A percentile compares a stretch with the other conserved stretches of the same genome.
phyloP scores from a whole-genome alignment of 2,888 invertebrate genomes.

The Lordiphosa fenestrarum region DNA sequence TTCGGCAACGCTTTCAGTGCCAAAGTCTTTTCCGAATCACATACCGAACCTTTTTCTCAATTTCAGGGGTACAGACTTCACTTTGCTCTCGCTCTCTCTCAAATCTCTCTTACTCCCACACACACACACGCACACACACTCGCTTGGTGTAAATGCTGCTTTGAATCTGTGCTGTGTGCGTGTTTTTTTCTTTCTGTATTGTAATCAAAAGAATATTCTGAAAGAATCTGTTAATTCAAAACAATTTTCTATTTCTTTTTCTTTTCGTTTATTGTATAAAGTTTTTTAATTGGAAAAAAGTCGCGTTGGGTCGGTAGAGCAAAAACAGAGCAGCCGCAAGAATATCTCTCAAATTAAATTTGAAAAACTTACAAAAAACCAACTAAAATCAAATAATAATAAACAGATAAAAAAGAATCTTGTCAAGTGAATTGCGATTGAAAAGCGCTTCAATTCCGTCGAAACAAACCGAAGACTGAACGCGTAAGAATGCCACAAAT shows the following conservation, averaged over 20 bases:
- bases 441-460: conserved; percentile 28
- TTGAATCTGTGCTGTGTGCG: conserved; percentile 32
- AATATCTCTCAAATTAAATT: conserved; percentile 25
- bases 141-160: too few species aligned
- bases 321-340: conserved; percentile 42
- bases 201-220: conserved; percentile 20
- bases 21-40: too few species aligned
- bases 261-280: conserved; percentile 68
- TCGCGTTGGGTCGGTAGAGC: conserved; percentile 43
- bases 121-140: background rate
- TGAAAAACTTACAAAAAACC: conserved; percentile 14
- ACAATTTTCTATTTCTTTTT: conserved; percentile 71
- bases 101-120: conserved; percentile 1
- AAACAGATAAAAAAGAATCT: conserved; percentile 12
- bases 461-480: conserved; percentile 52
- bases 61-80: background rate
- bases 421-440: conserved; percentile 1
- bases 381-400: conserved; percentile 8
- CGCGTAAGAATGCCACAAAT: conserved; percentile 29
- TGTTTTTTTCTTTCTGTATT: conserved; percentile 16
- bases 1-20: too few species aligned
- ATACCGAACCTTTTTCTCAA: too few species aligned
- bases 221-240: conserved; percentile 57
- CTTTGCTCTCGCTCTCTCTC: conserved; percentile 7
- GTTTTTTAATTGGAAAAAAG: conserved; percentile 62